Conservation (phyloP, 1,140 invertebrate genomes). For the Drosophila erecta region DNA sequence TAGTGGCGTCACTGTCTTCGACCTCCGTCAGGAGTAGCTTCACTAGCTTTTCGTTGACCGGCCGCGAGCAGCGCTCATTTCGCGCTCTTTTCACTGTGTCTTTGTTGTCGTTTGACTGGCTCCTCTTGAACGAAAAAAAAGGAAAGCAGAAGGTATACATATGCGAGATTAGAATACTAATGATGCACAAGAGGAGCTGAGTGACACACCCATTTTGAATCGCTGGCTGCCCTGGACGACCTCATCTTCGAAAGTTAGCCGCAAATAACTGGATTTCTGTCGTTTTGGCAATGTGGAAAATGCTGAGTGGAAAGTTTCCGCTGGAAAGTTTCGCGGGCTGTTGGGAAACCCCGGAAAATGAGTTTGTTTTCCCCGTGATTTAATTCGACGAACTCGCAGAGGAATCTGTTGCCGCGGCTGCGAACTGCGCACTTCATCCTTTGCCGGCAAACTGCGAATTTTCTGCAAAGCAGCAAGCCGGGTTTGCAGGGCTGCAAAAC, state of each 20-base stretch:
- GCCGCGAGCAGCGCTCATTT: neutral
- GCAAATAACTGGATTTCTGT: conserved; percentile 10
- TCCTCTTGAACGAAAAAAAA: neutral
- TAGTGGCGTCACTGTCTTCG: conserved; percentile 1
- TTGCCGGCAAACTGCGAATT: conserved; percentile 31
- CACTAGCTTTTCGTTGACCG: conserved; percentile 11
- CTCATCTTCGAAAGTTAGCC: conserved; percentile 41
- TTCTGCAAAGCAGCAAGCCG: conserved; percentile 21
- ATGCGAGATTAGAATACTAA: conserved; percentile 7
- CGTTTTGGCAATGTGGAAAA: neutral
- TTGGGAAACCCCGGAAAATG: conserved; percentile 34
- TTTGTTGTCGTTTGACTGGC: conserved; percentile 1
- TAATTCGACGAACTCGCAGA: neutral
- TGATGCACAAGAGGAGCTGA: neutral
- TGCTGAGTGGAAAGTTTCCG: conserved; percentile 4
- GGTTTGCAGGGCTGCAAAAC: conserved; percentile 34
- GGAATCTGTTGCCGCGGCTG: conserved; percentile 8
- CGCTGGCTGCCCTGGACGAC: conserved; percentile 19
- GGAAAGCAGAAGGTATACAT: neutral
- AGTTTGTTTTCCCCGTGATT: conserved; percentile 25
- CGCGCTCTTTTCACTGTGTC: neutral
- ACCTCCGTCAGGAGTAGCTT: conserved; percentile 11
- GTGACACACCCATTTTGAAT: conserved; percentile 58
- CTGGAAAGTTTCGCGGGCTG: neutral
- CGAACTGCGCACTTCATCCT: conserved; percentile 57